Evolutionary conservation across 2,888 invertebrate genomes (phyloP), one percentile per base, ranked within the genome.

Genomic region (Campaea margaritaria): DNA sequence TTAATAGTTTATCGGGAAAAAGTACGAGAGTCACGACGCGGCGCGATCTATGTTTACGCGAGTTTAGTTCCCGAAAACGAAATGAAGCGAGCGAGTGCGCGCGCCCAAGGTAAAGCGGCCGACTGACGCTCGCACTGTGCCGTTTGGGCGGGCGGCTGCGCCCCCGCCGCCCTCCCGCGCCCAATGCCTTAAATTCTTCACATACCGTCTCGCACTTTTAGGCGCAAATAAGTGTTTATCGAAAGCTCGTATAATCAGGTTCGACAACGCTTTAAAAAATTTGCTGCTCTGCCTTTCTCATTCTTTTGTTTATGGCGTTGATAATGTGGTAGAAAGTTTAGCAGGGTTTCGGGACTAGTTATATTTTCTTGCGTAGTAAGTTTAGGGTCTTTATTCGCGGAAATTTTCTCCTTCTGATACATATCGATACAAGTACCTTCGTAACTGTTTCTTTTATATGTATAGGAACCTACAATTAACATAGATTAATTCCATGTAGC

Each of bases 111-210:
- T 13, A 21, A 27, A 48, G 15, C 58, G 54, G 68, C 66, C 73
- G 70, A 75, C 73, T 76, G 75, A 47, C 60, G 60, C 39, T 54
- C 64, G 67, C 65, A 59, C 66, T 64, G 76, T 73, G 73, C 69
- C 65, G 76, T 73, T 51, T 83, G 81, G 84, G 86, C 86, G 88
- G 86, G 86, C 86, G 82, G 82, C 74, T 74, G 75, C 82, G 70
- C 78, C 85, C 48, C 83, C 77, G 75, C 74, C 83, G 66, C 82
- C 79, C 82, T 75, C 77, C 76, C 85, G 75, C 83, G 67, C 81
- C 78, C 79, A 70, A 73, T 78, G 79, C 83, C 83, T 83, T 76
- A 78, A 79, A 83, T 83, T 85, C 80, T 71, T 76, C 67, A 68
- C 78, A 83, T 82, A 74, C 77, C 78, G 61, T 75, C 72, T 75